These are phyloP conservation scores for Nothoprocta perdicaria DNA, from an alignment of 2,113 vertebrate genomes.

Conservation along the genomic window DNA sequence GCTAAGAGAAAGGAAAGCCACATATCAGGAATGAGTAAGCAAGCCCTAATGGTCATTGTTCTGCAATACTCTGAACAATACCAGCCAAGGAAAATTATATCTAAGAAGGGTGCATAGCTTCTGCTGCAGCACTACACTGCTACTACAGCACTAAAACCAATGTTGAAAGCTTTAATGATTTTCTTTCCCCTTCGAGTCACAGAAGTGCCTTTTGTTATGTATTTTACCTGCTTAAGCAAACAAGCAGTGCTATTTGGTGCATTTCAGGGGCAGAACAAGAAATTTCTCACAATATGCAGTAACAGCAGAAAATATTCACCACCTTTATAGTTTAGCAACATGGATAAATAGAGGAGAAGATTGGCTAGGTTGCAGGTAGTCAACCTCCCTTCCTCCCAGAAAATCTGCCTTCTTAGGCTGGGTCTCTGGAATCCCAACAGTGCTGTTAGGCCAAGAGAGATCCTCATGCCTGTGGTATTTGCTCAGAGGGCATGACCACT, in stretches of 20 bases:
- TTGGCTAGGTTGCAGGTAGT: constrained; percentile 68
- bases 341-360: constrained; percentile 39
- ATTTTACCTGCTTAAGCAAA: constrained; percentile 75
- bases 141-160: constrained; percentile 1
- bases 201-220: constrained; percentile 22
- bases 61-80: constrained; percentile 12
- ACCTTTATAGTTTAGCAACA: constrained; percentile 69
- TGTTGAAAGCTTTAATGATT: constrained; percentile 32
- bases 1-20: background rate
- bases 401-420: constrained; percentile 52
- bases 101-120: constrained; percentile 28
- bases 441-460: constrained; percentile 74
- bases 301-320: constrained; percentile 57
- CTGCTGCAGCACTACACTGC: background rate
- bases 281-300: constrained; percentile 51
- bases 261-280: constrained; percentile 49
- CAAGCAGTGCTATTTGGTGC: constrained; percentile 42
- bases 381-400: constrained; percentile 65
- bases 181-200: constrained; percentile 27
- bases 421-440: constrained; percentile 71
- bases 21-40: constrained; percentile 36
- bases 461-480: constrained; percentile 84
- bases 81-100: constrained; percentile 60
- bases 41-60: constrained; percentile 2
- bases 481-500: constrained; percentile 85